phyloP scores from a whole-genome alignment of 2,113 vertebrate genomes.

The Leptodactylus fuscus region DNA sequence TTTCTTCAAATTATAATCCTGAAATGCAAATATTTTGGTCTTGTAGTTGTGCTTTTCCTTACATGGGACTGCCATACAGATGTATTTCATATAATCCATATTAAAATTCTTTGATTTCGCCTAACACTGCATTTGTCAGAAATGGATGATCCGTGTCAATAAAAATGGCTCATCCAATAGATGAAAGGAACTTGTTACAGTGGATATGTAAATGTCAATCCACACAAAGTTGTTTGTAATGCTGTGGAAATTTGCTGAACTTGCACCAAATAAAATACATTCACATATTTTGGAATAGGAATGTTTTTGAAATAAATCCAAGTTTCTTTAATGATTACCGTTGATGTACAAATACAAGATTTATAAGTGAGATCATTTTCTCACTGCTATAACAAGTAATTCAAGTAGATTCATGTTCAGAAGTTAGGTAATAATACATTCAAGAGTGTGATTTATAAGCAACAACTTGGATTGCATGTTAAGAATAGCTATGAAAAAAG shows the following conservation, averaged over 20 bases:
- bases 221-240: conserved; percentile 19
- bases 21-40: no score
- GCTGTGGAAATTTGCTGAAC: conserved; percentile 27
- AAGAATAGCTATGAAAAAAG: not conserved
- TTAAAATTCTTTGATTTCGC: conserved; percentile 27
- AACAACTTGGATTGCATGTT: not conserved
- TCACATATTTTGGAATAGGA: conserved; percentile 30
- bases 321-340: not conserved
- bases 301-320: conserved; percentile 2
- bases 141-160: not conserved
- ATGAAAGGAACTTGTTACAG: no score
- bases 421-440: not conserved
- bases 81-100: no score
- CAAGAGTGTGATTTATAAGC: not conserved
- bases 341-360: not conserved
- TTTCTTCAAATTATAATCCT: not conserved
- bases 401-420: not conserved
- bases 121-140: conserved; percentile 17
- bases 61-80: not conserved
- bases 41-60: not conserved
- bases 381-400: not conserved
- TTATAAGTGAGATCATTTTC: not conserved
- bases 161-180: no score
- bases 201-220: no score
- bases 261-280: conserved; percentile 34